A percentile compares a stretch with the other conserved stretches of the same genome.
Evolutionary conservation across 1,140 invertebrate species (phyloP).

Genomic region (Nasonia vitripennis): DNA sequence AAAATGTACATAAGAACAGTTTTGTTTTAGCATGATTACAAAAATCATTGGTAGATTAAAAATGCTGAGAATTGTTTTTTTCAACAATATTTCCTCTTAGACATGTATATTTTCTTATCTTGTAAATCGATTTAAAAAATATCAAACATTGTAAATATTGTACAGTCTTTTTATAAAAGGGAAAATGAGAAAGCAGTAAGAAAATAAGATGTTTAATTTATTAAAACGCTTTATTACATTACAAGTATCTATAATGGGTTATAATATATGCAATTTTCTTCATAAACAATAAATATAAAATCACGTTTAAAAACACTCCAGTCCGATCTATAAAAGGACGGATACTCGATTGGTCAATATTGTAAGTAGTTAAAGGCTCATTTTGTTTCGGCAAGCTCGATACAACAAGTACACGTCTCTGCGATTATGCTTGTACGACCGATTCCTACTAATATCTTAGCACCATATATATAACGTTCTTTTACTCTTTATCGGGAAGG

Average conservation of each 20-base stretch:
- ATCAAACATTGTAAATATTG: slow-evolving; percentile 32
- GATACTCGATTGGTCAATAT: slow-evolving; percentile 51
- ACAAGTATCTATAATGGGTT: slow-evolving; percentile 43
- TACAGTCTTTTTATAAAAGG: slow-evolving; percentile 40
- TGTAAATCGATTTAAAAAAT: slow-evolving; percentile 15
- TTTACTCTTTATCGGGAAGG: slow-evolving; percentile 33
- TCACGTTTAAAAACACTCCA: slow-evolving; percentile 53
- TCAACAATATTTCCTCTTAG: background rate
- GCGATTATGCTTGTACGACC: slow-evolving; percentile 25
- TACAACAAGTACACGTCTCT: slow-evolving; percentile 49
- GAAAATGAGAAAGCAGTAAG: slow-evolving; percentile 18
- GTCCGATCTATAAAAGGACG: slow-evolving; percentile 49
- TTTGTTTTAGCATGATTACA: background rate
- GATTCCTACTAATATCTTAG: slow-evolving; percentile 40
- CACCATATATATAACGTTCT: slow-evolving; percentile 48
- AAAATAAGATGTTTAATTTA: slow-evolving; percentile 41
- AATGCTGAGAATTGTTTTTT: background rate
- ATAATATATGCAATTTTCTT: slow-evolving; percentile 39
- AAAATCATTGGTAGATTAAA: background rate
- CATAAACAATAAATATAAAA: slow-evolving; percentile 51
- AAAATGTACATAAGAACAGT: too few relatives aligned
- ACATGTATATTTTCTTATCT: background rate
- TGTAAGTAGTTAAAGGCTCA: slow-evolving; percentile 49
- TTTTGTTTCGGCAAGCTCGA: slow-evolving; percentile 47
- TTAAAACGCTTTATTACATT: slow-evolving; percentile 49